A percentile compares a stretch with the other conserved stretches of the same genome.
Evolutionary conservation across 2,797 vertebrate genomes (phyloP).

Genomic region (Spea hammondii): DNA sequence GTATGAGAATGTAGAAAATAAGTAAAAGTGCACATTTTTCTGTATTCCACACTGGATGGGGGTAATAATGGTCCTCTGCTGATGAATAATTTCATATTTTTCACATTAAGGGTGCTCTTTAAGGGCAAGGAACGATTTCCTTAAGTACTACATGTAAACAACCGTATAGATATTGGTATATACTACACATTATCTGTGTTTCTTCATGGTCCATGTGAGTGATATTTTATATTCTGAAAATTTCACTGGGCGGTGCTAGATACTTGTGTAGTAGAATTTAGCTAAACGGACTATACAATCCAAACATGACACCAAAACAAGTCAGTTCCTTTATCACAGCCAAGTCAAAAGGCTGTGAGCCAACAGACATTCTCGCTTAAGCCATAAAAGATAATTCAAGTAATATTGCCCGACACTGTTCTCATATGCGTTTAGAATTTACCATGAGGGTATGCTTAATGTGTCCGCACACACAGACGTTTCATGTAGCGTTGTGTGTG

Average conservation of each 20-base stretch:
- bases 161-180: too few relatives aligned
- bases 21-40: too few relatives aligned
- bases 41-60: too few relatives aligned
- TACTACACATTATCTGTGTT: too few relatives aligned
- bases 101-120: too few relatives aligned
- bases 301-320: slow-evolving; percentile 38
- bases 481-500: slow-evolving; percentile 48
- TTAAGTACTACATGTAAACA: too few relatives aligned
- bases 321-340: slow-evolving; percentile 32
- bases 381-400: slow-evolving; percentile 38
- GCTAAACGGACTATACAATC: slow-evolving; percentile 26
- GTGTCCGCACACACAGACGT: slow-evolving; percentile 45
- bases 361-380: slow-evolving; percentile 26
- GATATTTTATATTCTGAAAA: not conserved
- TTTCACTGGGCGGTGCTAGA: slow-evolving; percentile 6
- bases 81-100: too few relatives aligned
- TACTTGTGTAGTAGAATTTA: slow-evolving; percentile 11
- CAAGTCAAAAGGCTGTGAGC: slow-evolving; percentile 17
- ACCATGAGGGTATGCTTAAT: slow-evolving; percentile 46
- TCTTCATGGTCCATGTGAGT: not conserved
- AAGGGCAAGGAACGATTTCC: too few relatives aligned
- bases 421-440: slow-evolving; percentile 25
- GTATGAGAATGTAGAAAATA: too few relatives aligned
- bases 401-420: slow-evolving; percentile 22
- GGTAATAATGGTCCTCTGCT: too few relatives aligned